Percentiles rank a stretch among this genome's conserved stretches.
phyloP scores from a whole-genome alignment of 2,113 vertebrate species.

The Oenanthe melanoleuca region DNA sequence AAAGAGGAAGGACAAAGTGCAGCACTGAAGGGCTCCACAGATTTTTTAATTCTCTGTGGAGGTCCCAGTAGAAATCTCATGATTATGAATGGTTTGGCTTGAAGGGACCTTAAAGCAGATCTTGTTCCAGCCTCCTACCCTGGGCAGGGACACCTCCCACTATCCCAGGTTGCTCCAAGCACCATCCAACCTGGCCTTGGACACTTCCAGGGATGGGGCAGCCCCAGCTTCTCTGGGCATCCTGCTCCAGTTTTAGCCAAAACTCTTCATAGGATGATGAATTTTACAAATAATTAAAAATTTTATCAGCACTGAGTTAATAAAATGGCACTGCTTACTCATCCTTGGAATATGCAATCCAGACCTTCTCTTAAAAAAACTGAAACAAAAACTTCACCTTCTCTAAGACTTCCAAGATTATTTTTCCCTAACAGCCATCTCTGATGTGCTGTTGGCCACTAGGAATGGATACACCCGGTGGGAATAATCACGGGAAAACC shows the following conservation, averaged over 20 bases:
- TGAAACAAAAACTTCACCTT: not conserved
- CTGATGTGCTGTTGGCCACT: not conserved
- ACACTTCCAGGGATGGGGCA: not conserved
- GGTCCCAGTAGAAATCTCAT: not conserved
- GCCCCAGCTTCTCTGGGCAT: not conserved
- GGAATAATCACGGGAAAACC: fast-evolving
- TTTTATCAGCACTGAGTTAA: not conserved
- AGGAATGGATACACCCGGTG: not conserved
- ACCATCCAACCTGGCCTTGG: not conserved
- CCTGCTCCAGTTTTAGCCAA: not conserved
- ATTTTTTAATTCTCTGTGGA: not conserved
- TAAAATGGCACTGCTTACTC: not conserved
- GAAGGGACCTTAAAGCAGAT: not conserved
- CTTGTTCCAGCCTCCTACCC: not conserved
- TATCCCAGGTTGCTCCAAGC: not conserved
- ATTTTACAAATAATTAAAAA: not conserved
- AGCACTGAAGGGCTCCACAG: not conserved
- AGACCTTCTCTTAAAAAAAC: not conserved
- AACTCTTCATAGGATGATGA: not conserved
- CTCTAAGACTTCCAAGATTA: not conserved
- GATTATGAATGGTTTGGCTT: not conserved
- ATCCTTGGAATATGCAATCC: not conserved
- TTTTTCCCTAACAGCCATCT: fast-evolving
- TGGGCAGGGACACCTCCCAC: not conserved
- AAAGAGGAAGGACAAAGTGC: not conserved